Evolutionary conservation across 2,888 invertebrate genomes (phyloP), one percentile per base, ranked within the genome.

Genomic region (Willowsia nigromaculata): DNA sequence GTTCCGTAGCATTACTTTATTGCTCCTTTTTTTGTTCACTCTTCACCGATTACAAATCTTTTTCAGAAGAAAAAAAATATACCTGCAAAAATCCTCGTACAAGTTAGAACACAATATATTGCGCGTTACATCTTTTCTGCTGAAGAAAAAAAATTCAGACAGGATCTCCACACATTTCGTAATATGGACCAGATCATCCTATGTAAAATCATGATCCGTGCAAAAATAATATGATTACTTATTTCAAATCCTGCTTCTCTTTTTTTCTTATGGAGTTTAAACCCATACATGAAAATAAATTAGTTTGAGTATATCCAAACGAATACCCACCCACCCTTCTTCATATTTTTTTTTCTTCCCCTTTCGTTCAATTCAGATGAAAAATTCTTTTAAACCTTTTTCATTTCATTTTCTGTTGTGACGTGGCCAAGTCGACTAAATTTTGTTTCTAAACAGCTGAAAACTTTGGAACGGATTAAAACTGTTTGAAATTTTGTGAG

Each of bases 131-230:
- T 68, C 37, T 33, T n/a, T 68, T 68, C 7, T 18, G 33, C n/a
- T n/a, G n/a, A n/a, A n/a, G n/a, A n/a, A n/a, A n/a, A n/a, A n/a
- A n/a, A n/a, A n/a, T n/a, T n/a, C n/a, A 68, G 30, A 68, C 59
- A 59, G 59, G 59, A 59, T 59, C 59, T 59, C 1, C 59, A 27
- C 59, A 5, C 13, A 15, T 50, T 50, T 50, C 9, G 50, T 11
- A 15, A 15, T 50, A 50, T 27, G 59, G 3, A 7, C 11, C 59
- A 59, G 13, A 33, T 30, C 6, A 15, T 4, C 11, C 33, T 68
- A 11, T 43, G 18, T 74, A 68, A 47, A 78, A 85, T 78, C 85
- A 85, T 78, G 76, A 59, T 78, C 78, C 85, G 85, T 85, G 85
- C 85, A 78, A 85, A 85, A 85, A 78, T 74, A 59, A 59, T 59